A percentile compares a stretch with the other conserved stretches of the same genome.
phyloP scores from a whole-genome alignment of 2,888 invertebrate species.

The Aradus depressus region DNA sequence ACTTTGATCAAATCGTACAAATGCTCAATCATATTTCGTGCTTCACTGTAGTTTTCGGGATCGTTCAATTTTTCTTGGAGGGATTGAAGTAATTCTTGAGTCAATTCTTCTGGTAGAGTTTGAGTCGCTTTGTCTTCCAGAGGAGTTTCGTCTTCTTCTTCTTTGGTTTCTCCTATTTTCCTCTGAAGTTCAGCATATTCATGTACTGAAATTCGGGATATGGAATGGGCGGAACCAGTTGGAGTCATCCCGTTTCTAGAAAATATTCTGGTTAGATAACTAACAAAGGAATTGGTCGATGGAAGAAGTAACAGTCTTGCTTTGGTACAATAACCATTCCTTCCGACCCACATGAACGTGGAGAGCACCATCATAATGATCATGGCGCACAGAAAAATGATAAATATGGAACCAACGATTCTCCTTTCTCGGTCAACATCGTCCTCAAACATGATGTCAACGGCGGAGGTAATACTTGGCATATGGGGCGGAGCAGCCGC shows the following conservation, averaged over 20 bases:
- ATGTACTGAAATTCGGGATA: slow-evolving; percentile 48
- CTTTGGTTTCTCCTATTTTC: slow-evolving; percentile 27
- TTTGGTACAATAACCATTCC: slow-evolving; percentile 43
- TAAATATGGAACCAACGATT: slow-evolving; percentile 42
- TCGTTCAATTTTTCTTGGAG: slow-evolving; percentile 57
- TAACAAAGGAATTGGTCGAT: slow-evolving; percentile 27
- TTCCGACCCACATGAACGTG: slow-evolving; percentile 46
- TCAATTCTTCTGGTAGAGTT: slow-evolving; percentile 62
- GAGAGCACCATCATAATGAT: slow-evolving; percentile 45
- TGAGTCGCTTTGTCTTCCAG: slow-evolving; percentile 54
- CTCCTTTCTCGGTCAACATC: slow-evolving; percentile 31
- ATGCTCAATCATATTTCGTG: slow-evolving; percentile 64
- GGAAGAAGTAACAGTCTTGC: slow-evolving; percentile 29
- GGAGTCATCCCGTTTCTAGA: slow-evolving; percentile 23
- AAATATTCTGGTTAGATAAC: slow-evolving; percentile 24
- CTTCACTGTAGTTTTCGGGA: slow-evolving; percentile 60
- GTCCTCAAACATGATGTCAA: slow-evolving; percentile 27
- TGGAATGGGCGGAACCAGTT: slow-evolving; percentile 43
- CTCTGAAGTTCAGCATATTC: slow-evolving; percentile 52
- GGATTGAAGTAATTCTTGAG: slow-evolving; percentile 57
- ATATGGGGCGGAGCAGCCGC: slow-evolving; percentile 36
- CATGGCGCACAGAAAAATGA: slow-evolving; percentile 43
- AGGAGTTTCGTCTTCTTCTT: slow-evolving; percentile 35
- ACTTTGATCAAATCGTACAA: slow-evolving; percentile 62
- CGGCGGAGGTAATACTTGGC: slow-evolving; percentile 25